A percentile compares a stretch with the other conserved stretches of the same genome.
Evolutionary conservation across 2,797 vertebrate species (phyloP).

Genomic region (Chanos chanos): DNA sequence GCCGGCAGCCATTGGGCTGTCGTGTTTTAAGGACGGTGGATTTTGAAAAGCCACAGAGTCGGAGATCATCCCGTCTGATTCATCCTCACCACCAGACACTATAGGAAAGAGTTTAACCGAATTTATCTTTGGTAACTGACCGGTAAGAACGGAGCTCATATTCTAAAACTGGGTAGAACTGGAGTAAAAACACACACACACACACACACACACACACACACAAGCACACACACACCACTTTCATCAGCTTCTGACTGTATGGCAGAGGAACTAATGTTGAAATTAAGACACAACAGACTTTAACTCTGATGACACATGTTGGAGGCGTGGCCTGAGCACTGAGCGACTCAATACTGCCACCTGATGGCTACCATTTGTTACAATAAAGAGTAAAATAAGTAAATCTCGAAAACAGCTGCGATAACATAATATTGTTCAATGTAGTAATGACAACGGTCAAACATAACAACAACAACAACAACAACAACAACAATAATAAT

Average conservation of each 20-base stretch:
- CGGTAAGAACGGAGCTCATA: too few relatives aligned
- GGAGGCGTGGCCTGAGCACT: too few relatives aligned
- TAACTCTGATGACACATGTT: too few relatives aligned
- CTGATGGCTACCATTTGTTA: neutral
- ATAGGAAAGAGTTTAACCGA: neutral
- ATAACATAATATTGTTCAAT: too few relatives aligned
- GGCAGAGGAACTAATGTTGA: too few relatives aligned
- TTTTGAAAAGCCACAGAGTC: constrained; percentile 31
- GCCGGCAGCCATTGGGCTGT: neutral
- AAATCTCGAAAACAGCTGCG: too few relatives aligned
- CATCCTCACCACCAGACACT: constrained; percentile 4
- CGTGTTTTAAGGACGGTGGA: neutral
- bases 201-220: neutral
- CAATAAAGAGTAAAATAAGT: too few relatives aligned
- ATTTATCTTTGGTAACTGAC: neutral
- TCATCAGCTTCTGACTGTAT: neutral
- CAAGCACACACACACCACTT: neutral
- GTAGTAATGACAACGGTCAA: too few relatives aligned
- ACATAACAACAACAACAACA: neutral
- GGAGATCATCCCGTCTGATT: constrained; percentile 35
- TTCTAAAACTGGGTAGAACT: too few relatives aligned
- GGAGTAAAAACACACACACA: neutral
- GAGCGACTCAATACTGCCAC: neutral
- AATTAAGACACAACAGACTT: too few relatives aligned
- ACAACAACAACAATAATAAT: neutral